Evolutionary conservation across 2,888 invertebrate species (phyloP), one percentile per base, ranked within the genome.

Genomic region (Drosophila anomelani): DNA sequence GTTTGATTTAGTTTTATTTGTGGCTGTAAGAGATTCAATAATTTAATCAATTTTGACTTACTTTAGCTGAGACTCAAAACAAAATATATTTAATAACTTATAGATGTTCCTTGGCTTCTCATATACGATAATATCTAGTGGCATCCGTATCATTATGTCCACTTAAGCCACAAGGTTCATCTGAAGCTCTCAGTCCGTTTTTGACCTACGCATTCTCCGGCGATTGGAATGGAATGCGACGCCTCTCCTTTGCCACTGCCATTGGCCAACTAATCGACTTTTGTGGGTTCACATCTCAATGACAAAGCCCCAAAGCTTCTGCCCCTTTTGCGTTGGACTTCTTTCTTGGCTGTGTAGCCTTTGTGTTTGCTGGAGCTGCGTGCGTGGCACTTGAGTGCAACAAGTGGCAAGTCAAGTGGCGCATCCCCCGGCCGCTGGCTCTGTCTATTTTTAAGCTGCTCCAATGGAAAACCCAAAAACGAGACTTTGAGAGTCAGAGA

Each of bases 321-420:
- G 75, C 75, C 69, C 39, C 38, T 69, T 69, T 74, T 57, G 88
- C 80, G 77, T 69, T 75, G 49, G 36, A 36, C 64, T 66, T 67
- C 43, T 67, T 66, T 49, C 34, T 17, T 60, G 41, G 61, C 60
- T 59, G 20, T 60, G 51, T 32, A 15, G 60, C 60, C 61, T 61
- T 61, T 43, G 61, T 38, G 4, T n/a, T 39, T 20, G 29, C 32
- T 39, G 59, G 70, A 60, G 69, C 64, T 47, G 47, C 70, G 72
- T 58, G 81, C 66, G 68, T 73, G 85, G 67, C 85, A 81, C 90
- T 90, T 75, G 79, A 86, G 38, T 89, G 87, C 90, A 88, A 86
- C 87, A 89, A 86, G 89, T 90, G 86, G 90, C 89, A 88, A 75
- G 58, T 90, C 75, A 64, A 86, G 86, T 89, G 89, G 72, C 79